Evolutionary conservation across 2,113 vertebrate genomes (phyloP).

Genomic region (Cynoglossus semilaevis): DNA sequence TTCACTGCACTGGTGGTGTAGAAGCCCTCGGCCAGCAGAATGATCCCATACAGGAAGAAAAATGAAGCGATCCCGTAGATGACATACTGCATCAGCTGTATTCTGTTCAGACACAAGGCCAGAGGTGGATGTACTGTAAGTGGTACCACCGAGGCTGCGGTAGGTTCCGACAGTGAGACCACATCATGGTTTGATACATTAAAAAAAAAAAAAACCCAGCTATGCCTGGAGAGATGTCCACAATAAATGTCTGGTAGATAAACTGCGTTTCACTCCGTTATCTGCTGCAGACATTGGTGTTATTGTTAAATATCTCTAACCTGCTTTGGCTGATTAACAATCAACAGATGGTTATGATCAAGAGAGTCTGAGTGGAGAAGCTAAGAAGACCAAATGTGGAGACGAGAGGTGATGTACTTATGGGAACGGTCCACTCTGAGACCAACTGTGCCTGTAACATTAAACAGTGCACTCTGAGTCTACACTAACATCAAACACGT

Average conservation of each 20-base stretch:
- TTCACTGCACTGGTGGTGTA: slow-evolving; percentile 97
- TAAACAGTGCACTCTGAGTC: slow-evolving; percentile 50
- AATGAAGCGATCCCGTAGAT: slow-evolving; percentile 98
- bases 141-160: not conserved
- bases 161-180: not conserved
- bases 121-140: not conserved
- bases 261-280: not conserved
- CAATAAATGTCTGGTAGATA: slow-evolving; percentile 18
- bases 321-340: slow-evolving; percentile 27
- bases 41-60: slow-evolving; percentile 98
- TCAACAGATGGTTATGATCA: slow-evolving; percentile 39
- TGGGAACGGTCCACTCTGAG: slow-evolving; percentile 43
- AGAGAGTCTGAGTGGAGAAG: slow-evolving; percentile 14
- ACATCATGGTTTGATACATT: slow-evolving; percentile 10
- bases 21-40: slow-evolving; percentile 96
- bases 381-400: slow-evolving; percentile 40
- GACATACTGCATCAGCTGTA: slow-evolving; percentile 96
- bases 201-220: not conserved
- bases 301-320: slow-evolving; percentile 24
- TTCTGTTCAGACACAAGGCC: slow-evolving; percentile 72
- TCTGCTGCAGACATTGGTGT: not conserved
- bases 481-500: slow-evolving; percentile 55
- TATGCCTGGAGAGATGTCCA: slow-evolving; percentile 7
- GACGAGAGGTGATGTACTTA: slow-evolving; percentile 61
- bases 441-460: slow-evolving; percentile 34